Evolutionary conservation across 2,113 vertebrate genomes (phyloP).

Genomic region (Acanthochromis polyacanthus): DNA sequence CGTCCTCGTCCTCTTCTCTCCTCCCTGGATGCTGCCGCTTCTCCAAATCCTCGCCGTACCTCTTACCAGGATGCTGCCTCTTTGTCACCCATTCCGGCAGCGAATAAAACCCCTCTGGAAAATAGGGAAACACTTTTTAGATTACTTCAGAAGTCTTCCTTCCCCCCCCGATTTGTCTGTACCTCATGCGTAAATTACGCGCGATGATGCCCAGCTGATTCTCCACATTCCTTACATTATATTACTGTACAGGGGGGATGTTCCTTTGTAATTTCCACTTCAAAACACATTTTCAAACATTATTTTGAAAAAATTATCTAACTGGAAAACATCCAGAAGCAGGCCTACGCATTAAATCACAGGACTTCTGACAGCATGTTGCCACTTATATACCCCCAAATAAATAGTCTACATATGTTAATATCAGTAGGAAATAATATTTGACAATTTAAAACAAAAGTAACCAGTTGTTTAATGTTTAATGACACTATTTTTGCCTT

Average conservation of each 20-base stretch:
- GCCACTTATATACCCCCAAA: no score
- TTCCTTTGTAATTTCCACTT: fast-evolving
- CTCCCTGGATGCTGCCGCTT: constrained; percentile 92
- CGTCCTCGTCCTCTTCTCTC: constrained; percentile 78
- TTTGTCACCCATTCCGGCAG: constrained; percentile 85
- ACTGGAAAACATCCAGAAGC: no score
- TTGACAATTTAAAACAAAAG: neutral
- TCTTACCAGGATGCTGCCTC: constrained; percentile 87
- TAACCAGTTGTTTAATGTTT: neutral
- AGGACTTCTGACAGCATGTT: no score
- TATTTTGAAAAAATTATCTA: neutral
- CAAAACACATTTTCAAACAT: neutral
- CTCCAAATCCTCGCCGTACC: constrained; percentile 78
- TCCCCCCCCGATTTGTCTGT: neutral
- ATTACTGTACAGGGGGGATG: neutral
- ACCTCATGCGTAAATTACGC: constrained; percentile 51
- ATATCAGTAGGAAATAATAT: neutral
- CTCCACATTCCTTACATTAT: neutral
- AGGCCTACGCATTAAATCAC: no score
- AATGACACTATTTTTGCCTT: neutral
- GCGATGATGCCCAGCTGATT: neutral
- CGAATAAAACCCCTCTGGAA: constrained; percentile 79
- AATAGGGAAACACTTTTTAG: constrained; percentile 11
- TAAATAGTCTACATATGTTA: no score
- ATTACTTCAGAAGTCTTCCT: neutral